These are phyloP conservation scores for Hoplodrina ambigua DNA, from an alignment of 2,888 invertebrate species.

Conservation along the genomic window DNA sequence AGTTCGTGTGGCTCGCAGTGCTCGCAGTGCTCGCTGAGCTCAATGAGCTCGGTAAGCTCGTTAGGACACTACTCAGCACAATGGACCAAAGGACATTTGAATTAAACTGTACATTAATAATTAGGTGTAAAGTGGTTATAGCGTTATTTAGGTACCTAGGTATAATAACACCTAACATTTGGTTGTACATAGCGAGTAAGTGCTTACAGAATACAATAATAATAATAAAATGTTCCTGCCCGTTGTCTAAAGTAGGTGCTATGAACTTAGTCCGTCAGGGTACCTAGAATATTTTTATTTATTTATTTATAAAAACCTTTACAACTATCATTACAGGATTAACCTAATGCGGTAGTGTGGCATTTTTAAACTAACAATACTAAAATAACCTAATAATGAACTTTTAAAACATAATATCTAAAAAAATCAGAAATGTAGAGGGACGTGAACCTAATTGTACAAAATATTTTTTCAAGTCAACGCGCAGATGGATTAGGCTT, in stretches of 20 bases:
- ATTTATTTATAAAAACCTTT: no score
- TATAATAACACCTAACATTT: background rate
- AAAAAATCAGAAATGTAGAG: background rate
- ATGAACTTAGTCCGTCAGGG: no score
- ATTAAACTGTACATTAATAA: slow-evolving; percentile 30
- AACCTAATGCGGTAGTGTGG: no score
- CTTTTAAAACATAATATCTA: no score
- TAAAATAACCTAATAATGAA: no score
- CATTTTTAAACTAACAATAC: no score
- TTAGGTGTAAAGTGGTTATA: background rate
- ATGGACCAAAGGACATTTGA: slow-evolving; percentile 19
- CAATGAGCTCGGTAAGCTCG: slow-evolving; percentile 13
- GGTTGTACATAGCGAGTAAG: background rate
- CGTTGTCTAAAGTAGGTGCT: no score
- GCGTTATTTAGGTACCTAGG: background rate
- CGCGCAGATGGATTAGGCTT: background rate
- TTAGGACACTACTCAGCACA: slow-evolving; percentile 20
- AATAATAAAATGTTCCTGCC: no score
- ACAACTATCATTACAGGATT: no score
- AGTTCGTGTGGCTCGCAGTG: background rate
- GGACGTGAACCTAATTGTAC: background rate
- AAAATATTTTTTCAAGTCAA: background rate
- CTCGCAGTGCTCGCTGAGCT: slow-evolving; percentile 1
- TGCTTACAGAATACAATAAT: background rate
- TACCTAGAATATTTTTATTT: no score